Base-by-base conservation (phyloP, 2,888 invertebrate species). In the Harpalus rubripes region DNA sequence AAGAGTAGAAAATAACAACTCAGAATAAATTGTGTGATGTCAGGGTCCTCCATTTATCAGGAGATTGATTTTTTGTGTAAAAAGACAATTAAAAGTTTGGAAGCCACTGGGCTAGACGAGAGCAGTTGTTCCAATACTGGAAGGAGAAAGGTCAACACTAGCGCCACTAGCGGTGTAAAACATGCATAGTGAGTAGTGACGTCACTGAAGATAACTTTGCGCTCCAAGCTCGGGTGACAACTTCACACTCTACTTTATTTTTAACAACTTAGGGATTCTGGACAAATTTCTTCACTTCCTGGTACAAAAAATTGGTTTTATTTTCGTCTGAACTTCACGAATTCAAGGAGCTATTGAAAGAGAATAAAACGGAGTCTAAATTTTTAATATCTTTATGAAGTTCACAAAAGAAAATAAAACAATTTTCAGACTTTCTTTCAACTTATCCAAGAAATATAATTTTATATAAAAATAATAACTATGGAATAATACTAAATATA, bases 61-160 rank as follows among this genome's bases (percentile, higher is more conserved):
- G 44, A 52, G 44, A 52, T 52, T 52, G 44, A 52, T 52, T 52
- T 52, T 52, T 52, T 52, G 44, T 12, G 12, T 0, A 5, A 32
- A 32, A 52, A 10, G 10, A 52, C 44, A 52, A 52, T 52, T 52
- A 52, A 52, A 52, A 52, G 44, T 52, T 52, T 52, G 44, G 12
- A 52, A 52, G 44, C 10, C 44, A 52, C 44, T 52, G 44, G 44
- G 44, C 44, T 52, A 52, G 44, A 52, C 44, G 12, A 52, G 44
- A 52, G 32, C 32, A 32, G 44, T 52, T 52, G 44, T 52, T 52
- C 44, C 44, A 12, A 52, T 52, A 52, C 44, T 52, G 44, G 44
- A 52, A 52, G 44, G 44, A 52, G 44, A 52, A 52, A 52, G 44
- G 44, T 52, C 44, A 52, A 52, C 44, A 52, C 44, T 52, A 52